Base-by-base conservation (phyloP, 2,797 vertebrate genomes). In the Coregonus ussuriensis region DNA sequence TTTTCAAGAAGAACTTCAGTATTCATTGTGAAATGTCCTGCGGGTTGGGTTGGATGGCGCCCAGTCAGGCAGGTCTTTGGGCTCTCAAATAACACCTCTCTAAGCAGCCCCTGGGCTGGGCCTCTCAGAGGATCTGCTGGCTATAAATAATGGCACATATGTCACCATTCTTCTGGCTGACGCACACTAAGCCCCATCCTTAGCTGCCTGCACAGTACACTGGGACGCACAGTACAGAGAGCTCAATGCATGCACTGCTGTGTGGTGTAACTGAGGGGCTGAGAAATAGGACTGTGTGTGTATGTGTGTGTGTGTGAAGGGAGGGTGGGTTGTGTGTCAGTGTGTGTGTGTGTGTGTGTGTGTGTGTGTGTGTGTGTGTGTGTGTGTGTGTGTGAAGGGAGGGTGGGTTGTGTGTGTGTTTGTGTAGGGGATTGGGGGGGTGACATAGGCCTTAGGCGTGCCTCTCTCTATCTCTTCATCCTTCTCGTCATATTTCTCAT, bases 131-230 rank as follows among this genome's bases (percentile, higher is more conserved):
- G 87, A 91, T 91, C 86, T 90, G 79, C 77, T 79, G 81, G 88
- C 90, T 92, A 93, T 92, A 93, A 92, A 92, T 92, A 93, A 90
- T 85, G 83, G 65, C 86, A 89, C 90, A 91, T 88, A 91, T 92
- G 91, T 91, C 88, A 78, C 81, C 73, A 14, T 86, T 81, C 83
- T 87, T 79, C 80, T 69, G 80, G 79, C 86, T 88, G 82, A 91
- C 85, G 78, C 76, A 69, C 85, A 68, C 79, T 91, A 91, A 91
- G 85, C 84, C 74, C 41, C 67, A 75, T 82, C 74, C 74, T 86
- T 82, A 84, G 79, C 83, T 81, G 77, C 77, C 59, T 63, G 21
- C 25, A n/a, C 21, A 59, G 18, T 56, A n/a, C 16, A 79, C 15
- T 68, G 82, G 74, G 79, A 59, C 18, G 2, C 72, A n/a, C 33